Percentiles rank a stretch among this genome's conserved stretches.
Evolutionary conservation across 2,113 vertebrate genomes (phyloP).

Genomic region (Cochlearius cochlearius): DNA sequence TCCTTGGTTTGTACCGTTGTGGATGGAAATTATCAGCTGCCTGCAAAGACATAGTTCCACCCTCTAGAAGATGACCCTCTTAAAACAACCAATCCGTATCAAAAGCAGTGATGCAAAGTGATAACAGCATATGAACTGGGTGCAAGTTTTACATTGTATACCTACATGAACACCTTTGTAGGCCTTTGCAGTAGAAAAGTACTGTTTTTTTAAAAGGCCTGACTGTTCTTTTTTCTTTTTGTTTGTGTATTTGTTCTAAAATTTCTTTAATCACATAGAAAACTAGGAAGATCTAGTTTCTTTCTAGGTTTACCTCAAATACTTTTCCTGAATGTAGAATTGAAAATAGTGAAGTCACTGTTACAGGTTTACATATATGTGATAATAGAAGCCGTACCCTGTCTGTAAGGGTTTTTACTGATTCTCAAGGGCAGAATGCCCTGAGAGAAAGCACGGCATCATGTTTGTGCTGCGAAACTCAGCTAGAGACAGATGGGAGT

Average conservation of each 20-base stretch:
- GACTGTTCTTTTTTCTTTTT: neutral
- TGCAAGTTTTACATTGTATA: neutral
- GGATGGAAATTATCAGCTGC: neutral
- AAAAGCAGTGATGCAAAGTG: neutral
- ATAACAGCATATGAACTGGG: neutral
- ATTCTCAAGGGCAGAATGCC: neutral
- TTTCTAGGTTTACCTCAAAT: neutral
- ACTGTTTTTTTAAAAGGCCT: neutral
- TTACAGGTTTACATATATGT: neutral
- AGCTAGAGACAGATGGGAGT: neutral
- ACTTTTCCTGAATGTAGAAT: neutral
- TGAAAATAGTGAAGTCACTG: neutral
- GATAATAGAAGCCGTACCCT: neutral
- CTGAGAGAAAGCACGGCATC: neutral
- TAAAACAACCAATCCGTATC: neutral
- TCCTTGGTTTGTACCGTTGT: neutral
- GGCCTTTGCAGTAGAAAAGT: neutral
- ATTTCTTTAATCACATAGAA: neutral
- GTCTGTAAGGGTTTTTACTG: neutral
- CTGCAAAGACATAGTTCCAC: neutral
- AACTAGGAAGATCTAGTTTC: neutral
- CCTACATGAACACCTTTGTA: fast-evolving
- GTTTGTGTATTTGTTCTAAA: neutral
- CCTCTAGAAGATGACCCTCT: neutral
- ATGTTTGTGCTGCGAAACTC: neutral